Conservation (phyloP, 2,888 invertebrate species). For the Euplexia lucipara region DNA sequence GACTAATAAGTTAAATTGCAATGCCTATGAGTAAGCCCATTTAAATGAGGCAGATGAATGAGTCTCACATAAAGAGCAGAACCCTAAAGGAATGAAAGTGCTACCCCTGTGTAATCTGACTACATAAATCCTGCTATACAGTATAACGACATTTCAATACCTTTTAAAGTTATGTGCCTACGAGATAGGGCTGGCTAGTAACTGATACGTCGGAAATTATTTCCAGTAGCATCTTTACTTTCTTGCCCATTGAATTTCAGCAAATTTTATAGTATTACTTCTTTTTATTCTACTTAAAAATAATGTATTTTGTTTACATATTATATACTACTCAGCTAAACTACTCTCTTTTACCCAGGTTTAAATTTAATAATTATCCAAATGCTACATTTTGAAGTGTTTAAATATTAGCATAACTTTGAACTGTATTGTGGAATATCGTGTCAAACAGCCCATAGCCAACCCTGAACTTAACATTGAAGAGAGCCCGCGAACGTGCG, state of each 20-base stretch:
- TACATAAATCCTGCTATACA: slow-evolving; percentile 62
- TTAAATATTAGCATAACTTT: not conserved
- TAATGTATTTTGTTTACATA: too few species aligned
- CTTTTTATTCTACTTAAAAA: not conserved
- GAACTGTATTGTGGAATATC: slow-evolving; percentile 11
- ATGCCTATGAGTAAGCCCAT: slow-evolving; percentile 50
- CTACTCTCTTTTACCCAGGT: not conserved
- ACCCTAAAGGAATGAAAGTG: slow-evolving; percentile 43
- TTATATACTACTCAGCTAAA: not conserved
- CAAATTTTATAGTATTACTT: not conserved
- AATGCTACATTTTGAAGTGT: slow-evolving; percentile 21
- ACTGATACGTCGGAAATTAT: slow-evolving; percentile 31
- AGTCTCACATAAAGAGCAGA: slow-evolving; percentile 30
- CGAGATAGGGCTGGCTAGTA: slow-evolving; percentile 52
- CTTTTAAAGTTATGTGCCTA: slow-evolving; percentile 64
- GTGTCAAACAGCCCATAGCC: slow-evolving; percentile 33
- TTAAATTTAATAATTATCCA: slow-evolving; percentile 1
- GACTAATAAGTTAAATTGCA: slow-evolving; percentile 45
- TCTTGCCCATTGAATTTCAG: slow-evolving; percentile 2
- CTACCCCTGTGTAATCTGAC: slow-evolving; percentile 56
- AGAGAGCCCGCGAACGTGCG: slow-evolving; percentile 67
- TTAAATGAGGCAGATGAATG: slow-evolving; percentile 41
- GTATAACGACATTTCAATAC: slow-evolving; percentile 63
- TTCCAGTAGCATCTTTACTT: slow-evolving; percentile 1
- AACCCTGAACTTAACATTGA: slow-evolving; percentile 64